Evolutionary conservation across 2,888 invertebrate genomes (phyloP).

Genomic region (Desoria tigrina): DNA sequence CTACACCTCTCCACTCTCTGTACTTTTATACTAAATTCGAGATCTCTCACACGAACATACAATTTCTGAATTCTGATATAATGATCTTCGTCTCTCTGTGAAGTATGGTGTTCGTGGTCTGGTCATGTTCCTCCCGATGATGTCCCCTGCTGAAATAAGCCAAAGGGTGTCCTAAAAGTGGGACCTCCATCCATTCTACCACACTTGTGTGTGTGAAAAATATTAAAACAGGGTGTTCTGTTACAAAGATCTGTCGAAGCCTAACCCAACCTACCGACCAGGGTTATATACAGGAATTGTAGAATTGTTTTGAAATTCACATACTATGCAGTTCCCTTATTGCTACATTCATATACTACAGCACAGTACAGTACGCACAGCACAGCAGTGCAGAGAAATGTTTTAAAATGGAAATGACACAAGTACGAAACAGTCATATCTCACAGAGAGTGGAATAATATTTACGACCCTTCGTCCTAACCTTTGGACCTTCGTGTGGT

Average conservation of each 20-base stretch:
- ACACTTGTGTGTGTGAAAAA: slow-evolving; percentile 12
- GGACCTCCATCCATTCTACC: neutral
- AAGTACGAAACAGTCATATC: neutral
- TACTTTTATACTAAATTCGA: too few relatives aligned
- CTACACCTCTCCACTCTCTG: too few relatives aligned
- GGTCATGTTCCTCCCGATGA: neutral
- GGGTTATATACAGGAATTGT: too few relatives aligned
- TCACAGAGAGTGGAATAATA: neutral
- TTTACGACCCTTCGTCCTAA: slow-evolving; percentile 12
- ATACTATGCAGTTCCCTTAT: too few relatives aligned
- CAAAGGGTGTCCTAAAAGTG: slow-evolving; percentile 10
- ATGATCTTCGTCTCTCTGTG: too few relatives aligned
- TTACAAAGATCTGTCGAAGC: neutral
- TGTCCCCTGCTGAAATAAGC: neutral
- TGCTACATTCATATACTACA: too few relatives aligned
- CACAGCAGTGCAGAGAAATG: too few relatives aligned
- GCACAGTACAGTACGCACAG: too few relatives aligned
- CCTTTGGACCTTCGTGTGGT: slow-evolving; percentile 7
- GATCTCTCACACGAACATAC: too few relatives aligned
- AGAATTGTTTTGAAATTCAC: too few relatives aligned
- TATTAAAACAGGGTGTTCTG: slow-evolving; percentile 7
- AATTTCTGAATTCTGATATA: too few relatives aligned
- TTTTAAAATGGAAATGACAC: slow-evolving; percentile 7
- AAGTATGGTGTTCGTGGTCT: too few relatives aligned
- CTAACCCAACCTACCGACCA: neutral